Percentiles rank a stretch among this genome's conserved stretches.
Evolutionary conservation across 1,140 invertebrate species (phyloP).

Genomic region (Drosophila hydei): DNA sequence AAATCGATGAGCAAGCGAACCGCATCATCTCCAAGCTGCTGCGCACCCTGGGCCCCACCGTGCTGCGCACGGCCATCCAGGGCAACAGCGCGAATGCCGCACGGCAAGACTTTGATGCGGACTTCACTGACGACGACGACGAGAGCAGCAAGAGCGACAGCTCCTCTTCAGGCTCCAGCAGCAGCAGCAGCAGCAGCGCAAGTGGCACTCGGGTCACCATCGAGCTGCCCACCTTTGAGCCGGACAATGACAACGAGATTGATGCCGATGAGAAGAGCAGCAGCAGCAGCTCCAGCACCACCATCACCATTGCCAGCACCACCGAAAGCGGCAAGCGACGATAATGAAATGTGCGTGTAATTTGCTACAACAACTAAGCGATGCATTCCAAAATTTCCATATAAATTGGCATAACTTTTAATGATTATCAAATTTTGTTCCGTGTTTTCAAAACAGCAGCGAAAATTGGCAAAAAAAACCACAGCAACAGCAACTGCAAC

Average conservation of each 20-base stretch:
- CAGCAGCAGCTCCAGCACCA: conserved; percentile 34
- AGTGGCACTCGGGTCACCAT: conserved; percentile 83
- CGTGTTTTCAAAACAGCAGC: conserved; percentile 27
- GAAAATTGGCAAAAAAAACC: conserved; percentile 42
- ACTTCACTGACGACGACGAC: conserved; percentile 73
- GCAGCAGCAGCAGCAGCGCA: conserved; percentile 60
- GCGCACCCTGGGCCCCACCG: conserved; percentile 87
- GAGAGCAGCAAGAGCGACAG: conserved; percentile 32
- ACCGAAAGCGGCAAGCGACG: conserved; percentile 34
- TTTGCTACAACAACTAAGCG: conserved; percentile 74
- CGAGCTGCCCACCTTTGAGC: conserved; percentile 85
- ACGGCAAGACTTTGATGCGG: conserved; percentile 77
- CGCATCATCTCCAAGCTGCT: conserved; percentile 88
- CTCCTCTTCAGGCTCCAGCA: conserved; percentile 14
- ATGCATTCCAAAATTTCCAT: conserved; percentile 13
- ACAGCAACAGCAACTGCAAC: conserved; percentile 27
- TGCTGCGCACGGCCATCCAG: conserved; percentile 85
- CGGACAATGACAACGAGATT: conserved; percentile 83
- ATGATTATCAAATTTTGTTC: conserved; percentile 35
- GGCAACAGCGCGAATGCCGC: conserved; percentile 76
- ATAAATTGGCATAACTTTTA: conserved; percentile 29
- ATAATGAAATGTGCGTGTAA: conserved; percentile 52
- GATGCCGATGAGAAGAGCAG: conserved; percentile 52
- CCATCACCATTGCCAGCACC: conserved; percentile 11
- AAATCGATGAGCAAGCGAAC: conserved; percentile 91